Base-by-base conservation (phyloP, 2,888 invertebrate species). In the Julus scanicus region DNA sequence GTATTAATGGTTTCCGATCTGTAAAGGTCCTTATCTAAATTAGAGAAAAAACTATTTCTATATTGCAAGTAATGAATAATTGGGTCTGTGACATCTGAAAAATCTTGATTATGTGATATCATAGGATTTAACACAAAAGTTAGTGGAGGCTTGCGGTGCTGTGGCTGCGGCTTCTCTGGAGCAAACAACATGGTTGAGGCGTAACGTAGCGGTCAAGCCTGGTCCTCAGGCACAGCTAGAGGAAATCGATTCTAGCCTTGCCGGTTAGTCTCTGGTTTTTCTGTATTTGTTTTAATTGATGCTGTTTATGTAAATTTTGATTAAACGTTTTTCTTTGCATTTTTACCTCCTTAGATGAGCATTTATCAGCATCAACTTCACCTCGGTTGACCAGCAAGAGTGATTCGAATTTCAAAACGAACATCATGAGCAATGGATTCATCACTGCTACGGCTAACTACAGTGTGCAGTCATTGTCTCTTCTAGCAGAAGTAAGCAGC, bases 101-200 rank as follows among this genome's bases (percentile, higher is more conserved):
- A 20, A 5, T 80, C 2, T 80, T 80, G 29, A 80, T 40, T n/a
- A 13, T 6, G 20, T 83, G n/a, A 20, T 13, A 44, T 86, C 90
- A 91, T 49, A 94, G 92, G 94, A 94, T 87, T 92, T 93, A n/a
- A 92, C 93, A 9, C 93, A 93, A 89, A 92, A 92, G 89, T 92
- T 97, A 88, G 94, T 97, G 80, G 97, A 97, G 91, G 95, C 95
- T 5, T 94, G 96, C 89, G 96, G 96, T 6, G 94, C 94, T 92
- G 95, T 97, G 63, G 97, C 97, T 9, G 97, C 96, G n/a, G 95
- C 97, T n/a, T 96, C 96, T 90, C 93, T 97, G 90, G 97, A 97
- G 91, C 96, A 97, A 92, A 97, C 97, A 0, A 97, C 97, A 0
- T 98, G 97, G 97, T 92, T 97, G 87, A 93, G 96, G 89, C 93